These are phyloP conservation scores for Piprites chloris DNA, from an alignment of 2,113 vertebrate genomes.

Conservation along the genomic window DNA sequence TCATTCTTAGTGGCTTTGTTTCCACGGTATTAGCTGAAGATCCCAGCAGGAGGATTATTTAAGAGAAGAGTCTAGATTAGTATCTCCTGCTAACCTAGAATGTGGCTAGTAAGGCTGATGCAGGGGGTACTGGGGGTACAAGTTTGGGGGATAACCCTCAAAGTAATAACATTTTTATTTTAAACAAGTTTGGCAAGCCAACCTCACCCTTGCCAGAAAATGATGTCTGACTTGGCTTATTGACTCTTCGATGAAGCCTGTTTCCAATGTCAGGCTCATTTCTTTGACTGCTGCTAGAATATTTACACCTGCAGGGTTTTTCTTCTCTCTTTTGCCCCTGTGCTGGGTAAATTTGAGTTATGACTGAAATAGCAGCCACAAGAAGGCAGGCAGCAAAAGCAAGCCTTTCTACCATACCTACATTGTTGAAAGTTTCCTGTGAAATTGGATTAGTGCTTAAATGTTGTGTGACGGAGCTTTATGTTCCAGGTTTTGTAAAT, in stretches of 20 bases:
- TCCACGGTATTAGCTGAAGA: not conserved
- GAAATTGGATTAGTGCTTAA: slow-evolving; percentile 13
- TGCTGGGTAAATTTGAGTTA: not conserved
- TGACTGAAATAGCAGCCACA: not conserved
- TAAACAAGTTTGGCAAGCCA: not conserved
- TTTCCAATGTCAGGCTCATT: not conserved
- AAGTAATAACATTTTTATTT: not conserved
- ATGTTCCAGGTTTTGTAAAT: slow-evolving; percentile 1
- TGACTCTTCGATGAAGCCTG: not conserved
- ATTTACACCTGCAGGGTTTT: not conserved
- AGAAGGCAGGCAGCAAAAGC: not conserved
- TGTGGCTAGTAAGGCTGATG: not conserved
- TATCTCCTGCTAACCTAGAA: not conserved
- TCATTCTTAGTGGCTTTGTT: not conserved
- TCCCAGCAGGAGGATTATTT: not conserved
- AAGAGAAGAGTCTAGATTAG: not conserved
- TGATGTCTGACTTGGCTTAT: not conserved
- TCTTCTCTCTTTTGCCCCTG: not conserved
- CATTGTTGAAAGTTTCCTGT: not conserved
- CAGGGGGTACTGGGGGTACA: not conserved
- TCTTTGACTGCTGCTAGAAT: not conserved
- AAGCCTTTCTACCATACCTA: not conserved
- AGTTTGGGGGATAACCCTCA: not conserved
- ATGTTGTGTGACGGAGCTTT: not conserved
- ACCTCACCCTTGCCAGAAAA: not conserved